Percentiles rank a stretch among this genome's conserved stretches.
Evolutionary conservation across 2,797 vertebrate genomes (phyloP).

Genomic region (Loriculus beryllinus): DNA sequence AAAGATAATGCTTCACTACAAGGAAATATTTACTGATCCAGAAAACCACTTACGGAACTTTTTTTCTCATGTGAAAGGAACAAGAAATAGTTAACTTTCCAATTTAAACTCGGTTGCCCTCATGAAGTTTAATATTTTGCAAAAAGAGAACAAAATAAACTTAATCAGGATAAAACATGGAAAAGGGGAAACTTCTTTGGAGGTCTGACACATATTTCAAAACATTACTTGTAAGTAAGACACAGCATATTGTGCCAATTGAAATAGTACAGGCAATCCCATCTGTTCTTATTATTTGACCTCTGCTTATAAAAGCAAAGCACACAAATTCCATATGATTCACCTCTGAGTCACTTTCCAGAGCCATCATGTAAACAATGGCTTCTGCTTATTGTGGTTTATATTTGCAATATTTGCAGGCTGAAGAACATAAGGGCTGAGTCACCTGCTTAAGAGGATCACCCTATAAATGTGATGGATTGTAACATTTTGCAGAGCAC

Average conservation of each 20-base stretch:
- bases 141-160: neutral
- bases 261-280: neutral
- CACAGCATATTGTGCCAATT: neutral
- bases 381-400: slow-evolving; percentile 6
- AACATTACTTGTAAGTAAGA: neutral
- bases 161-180: neutral
- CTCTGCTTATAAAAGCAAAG: slow-evolving; percentile 6
- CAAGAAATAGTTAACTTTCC: neutral
- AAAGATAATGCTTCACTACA: neutral
- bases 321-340: neutral
- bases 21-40: neutral
- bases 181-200: neutral
- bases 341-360: slow-evolving; percentile 18
- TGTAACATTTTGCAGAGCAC: slow-evolving; percentile 33
- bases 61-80: neutral
- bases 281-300: neutral
- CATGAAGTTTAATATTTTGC: neutral
- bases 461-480: slow-evolving; percentile 44
- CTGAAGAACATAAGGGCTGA: slow-evolving; percentile 27
- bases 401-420: neutral
- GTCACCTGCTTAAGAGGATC: slow-evolving; percentile 40
- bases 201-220: neutral
- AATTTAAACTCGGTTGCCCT: neutral
- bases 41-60: neutral
- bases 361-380: slow-evolving; percentile 40